Percentiles rank a stretch among this genome's conserved stretches.
Evolutionary conservation across 2,113 vertebrate species (phyloP).

Genomic region (Mungos mungo): DNA sequence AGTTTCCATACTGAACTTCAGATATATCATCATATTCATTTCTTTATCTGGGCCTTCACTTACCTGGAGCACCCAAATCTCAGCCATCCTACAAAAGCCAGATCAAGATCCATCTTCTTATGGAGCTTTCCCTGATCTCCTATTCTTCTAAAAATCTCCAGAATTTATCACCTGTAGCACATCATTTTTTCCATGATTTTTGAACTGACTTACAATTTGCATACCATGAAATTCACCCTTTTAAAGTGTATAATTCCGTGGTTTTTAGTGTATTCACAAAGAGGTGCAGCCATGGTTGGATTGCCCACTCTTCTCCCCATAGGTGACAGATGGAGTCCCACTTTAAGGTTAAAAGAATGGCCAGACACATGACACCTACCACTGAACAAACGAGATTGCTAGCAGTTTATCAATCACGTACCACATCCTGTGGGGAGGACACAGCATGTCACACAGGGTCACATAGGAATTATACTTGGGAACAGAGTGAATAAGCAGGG

Average conservation of each 20-base stretch:
- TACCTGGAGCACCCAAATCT: not conserved
- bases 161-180: not conserved
- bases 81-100: conserved; percentile 2
- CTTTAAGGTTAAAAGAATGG: not conserved
- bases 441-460: not conserved
- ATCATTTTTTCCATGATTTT: not conserved
- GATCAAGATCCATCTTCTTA: not conserved
- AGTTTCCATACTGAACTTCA: not conserved
- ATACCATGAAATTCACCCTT: not conserved
- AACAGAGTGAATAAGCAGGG: not conserved
- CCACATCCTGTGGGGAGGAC: not conserved
- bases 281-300: not conserved
- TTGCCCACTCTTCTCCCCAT: not conserved
- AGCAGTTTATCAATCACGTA: not conserved
- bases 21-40: not conserved
- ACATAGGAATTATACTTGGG: not conserved
- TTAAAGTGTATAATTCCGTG: not conserved
- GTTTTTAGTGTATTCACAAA: conserved; percentile 34
- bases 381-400: not conserved
- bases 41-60: conserved; percentile 24
- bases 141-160: conserved; percentile 8
- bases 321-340: not conserved
- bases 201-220: conserved; percentile 11
- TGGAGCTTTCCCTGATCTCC: not conserved
- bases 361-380: not conserved